These are phyloP conservation scores for Bubalus kerabau DNA, from an alignment of 2,113 vertebrate genomes.

Conservation along the genomic window DNA sequence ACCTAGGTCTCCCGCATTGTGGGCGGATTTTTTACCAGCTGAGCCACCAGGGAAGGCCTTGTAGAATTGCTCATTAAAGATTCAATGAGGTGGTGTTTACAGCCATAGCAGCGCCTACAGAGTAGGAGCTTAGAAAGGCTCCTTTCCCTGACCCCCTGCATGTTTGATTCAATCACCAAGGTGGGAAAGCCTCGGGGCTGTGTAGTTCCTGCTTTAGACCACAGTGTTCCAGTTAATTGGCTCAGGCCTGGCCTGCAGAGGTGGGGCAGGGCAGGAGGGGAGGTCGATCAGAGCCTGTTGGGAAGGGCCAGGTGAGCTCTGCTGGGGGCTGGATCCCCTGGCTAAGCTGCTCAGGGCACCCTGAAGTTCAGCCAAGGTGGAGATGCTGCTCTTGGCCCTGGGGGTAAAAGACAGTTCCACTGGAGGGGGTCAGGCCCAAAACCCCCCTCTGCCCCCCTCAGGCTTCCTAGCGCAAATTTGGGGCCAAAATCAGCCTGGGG, in stretches of 20 bases:
- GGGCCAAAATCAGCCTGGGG: background rate
- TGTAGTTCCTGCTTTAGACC: background rate
- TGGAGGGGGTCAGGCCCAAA: background rate
- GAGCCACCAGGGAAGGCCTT: background rate
- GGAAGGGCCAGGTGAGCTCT: background rate
- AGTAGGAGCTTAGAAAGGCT: background rate
- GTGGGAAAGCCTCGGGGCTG: background rate
- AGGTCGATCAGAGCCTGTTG: background rate
- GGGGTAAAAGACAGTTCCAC: too few relatives aligned
- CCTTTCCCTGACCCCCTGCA: background rate
- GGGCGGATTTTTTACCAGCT: background rate
- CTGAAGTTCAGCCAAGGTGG: background rate
- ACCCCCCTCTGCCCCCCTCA: fast-evolving
- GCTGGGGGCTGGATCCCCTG: background rate
- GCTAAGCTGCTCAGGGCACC: background rate
- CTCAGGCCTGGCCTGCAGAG: background rate
- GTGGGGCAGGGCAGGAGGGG: background rate
- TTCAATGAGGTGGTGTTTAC: background rate
- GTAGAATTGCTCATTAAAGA: background rate
- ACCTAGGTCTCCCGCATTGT: background rate
- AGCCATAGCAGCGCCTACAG: background rate
- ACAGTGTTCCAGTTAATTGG: background rate
- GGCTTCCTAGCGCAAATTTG: background rate
- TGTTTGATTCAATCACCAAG: background rate
- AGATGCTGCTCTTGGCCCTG: background rate